Evolutionary conservation across 1,140 invertebrate species (phyloP), one percentile per base, ranked within the genome.

Genomic region (roundworm (Caenorhabditis elegans)): DNA sequence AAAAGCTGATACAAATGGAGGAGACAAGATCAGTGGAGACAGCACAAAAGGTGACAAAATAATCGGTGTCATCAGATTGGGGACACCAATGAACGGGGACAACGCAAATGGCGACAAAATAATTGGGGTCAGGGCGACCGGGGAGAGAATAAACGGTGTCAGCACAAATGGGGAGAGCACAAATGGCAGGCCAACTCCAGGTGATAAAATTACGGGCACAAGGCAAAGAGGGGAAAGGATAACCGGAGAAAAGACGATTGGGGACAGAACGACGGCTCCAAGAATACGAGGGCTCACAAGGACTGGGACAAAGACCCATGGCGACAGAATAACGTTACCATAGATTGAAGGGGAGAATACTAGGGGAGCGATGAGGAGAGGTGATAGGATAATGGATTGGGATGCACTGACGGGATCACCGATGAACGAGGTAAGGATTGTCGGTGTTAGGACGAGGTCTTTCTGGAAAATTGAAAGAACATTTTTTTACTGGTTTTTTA

Each of bases 321-420:
- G 84, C 8, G 43, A 76, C 6, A 85, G 43, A 19, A 85, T 85
- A 26, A 85, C 28, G 5, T 85, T 85, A 15, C 79, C 81, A 22
- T 86, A 79, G 10, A 86, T 79, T 43, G 85, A 85, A 48, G 86
- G 86, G 17, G 79, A 78, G 13, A 88, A 65, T 39, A 87, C 84
- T 5, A 87, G 43, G 10, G 87, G 87, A 19, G 86, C 80, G 26
- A 88, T 86, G 1, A 89, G 17, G 8, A 86, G 28, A 31, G 87
- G 87, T 10, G 85, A 83, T 17, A 88, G 47, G 51, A 88, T 81
- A 43, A 88, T 84, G 4, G 78, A 79, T 22, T 85, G 81, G 19
- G 70, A 77, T 3, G 76, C 80, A 15, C 28, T 55, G 47, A 34
- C 51, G 22, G 77, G 77, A 17, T 28, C 77, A 2, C 31, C 34